Base-by-base conservation (phyloP, 2,888 invertebrate species). In the Drosophila cognata region DNA sequence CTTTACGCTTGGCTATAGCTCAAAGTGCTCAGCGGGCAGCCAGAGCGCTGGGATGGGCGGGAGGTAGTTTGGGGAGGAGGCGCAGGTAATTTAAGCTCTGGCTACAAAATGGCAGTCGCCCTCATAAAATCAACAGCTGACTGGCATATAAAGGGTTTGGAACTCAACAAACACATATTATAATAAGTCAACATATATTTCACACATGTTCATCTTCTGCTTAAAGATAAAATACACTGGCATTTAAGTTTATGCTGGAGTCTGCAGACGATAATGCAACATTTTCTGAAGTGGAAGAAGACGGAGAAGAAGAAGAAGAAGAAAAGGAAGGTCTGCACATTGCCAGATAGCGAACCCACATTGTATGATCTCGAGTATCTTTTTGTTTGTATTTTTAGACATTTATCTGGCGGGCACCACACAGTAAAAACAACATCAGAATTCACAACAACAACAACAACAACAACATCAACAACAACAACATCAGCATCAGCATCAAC, bases 1-100 rank as follows among this genome's bases (percentile, higher is more conserved):
- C 77, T 87, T 90, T 84, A 88, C 87, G 87, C 87, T 90, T 90
- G 87, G 74, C 33, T 88, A 75, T 79, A 72, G 62, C 76, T 79
- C 77, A 85, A 85, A 82, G 86, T 81, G 73, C 68, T 33, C 61
- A 68, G 72, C 67, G 63, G 52, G 60, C 73, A 51, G 41, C 61
- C 52, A 38, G 16, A 2, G 18, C 5, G 5, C 13, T 0, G 29
- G 11, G 5, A 2, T 8, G 38, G 38, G 8, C 1, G 55, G 5
- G 1, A 21, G 21, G 6, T 11, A 52, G 5, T 51, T 11, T 33
- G 33, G 18, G 33, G 16, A 18, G n/a, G 6, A 1, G 28, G 31
- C 11, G 10, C 13, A 7, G 43, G 61, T 25, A 36, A 55, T 41
- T 35, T 36, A 38, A 71, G n/a, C 28, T 38, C 61, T 71, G 38